These are phyloP conservation scores for Chascanopsetta lugubris DNA, from an alignment of 2,113 vertebrate genomes.

Conservation along the genomic window DNA sequence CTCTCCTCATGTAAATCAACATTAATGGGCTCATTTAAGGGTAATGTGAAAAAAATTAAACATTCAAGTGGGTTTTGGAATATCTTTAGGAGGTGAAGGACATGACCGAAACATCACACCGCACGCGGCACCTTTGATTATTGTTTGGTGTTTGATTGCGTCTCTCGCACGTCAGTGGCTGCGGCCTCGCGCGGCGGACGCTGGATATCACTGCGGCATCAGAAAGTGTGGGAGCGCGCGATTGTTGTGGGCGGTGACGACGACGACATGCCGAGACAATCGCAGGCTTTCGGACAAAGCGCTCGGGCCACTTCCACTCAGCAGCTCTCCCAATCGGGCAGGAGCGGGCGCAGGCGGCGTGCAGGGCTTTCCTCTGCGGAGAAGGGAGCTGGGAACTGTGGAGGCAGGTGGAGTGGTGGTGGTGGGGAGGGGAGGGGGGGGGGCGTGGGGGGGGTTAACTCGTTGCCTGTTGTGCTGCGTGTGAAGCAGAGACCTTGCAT, in stretches of 20 bases:
- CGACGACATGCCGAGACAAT: conserved; percentile 69
- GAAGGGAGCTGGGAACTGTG: conserved; percentile 18
- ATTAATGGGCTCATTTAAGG: too few relatives aligned
- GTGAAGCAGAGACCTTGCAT: conserved; percentile 50
- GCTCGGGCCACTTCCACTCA: conserved; percentile 39
- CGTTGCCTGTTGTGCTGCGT: conserved; percentile 56
- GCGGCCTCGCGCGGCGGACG: conserved; percentile 13
- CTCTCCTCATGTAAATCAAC: too few relatives aligned
- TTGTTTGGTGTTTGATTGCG: conserved; percentile 26
- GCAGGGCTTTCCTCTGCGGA: conserved; percentile 34
- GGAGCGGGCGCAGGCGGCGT: conserved; percentile 42
- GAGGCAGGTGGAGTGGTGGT: conserved; percentile 20
- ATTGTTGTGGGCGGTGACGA: conserved; percentile 51
- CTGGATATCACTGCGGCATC: conserved; percentile 41
- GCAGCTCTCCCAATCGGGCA: conserved; percentile 60
- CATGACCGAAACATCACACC: too few relatives aligned
- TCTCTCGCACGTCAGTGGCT: conserved; percentile 15
- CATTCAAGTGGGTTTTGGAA: too few relatives aligned
- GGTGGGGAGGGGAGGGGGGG: conserved; percentile 21
- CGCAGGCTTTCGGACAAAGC: conserved; percentile 49
- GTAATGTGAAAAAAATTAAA: too few relatives aligned
- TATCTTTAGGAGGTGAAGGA: too few relatives aligned
- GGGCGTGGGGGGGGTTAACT: conserved; percentile 57
- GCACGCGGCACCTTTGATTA: too few relatives aligned
- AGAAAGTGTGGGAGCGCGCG: conserved; percentile 54